These are phyloP conservation scores for Agrochola macilenta DNA, from an alignment of 2,888 invertebrate genomes.

Conservation along the genomic window DNA sequence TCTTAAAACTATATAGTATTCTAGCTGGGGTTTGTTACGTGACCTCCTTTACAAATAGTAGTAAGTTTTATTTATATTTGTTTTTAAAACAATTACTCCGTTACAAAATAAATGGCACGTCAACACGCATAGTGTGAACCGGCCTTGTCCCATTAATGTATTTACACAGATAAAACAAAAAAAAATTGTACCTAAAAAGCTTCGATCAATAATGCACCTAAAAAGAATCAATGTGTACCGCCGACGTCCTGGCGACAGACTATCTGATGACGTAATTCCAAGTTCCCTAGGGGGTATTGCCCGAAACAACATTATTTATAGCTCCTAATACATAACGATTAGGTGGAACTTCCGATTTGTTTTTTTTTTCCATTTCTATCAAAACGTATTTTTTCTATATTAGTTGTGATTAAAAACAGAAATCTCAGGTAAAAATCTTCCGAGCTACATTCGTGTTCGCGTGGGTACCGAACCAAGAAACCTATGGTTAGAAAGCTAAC, in stretches of 20 bases:
- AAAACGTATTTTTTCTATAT: background rate
- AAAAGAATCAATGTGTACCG: constrained; percentile 27
- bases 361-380: background rate
- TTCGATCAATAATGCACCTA: too few species aligned
- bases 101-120: constrained; percentile 9
- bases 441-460: background rate
- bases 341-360: background rate
- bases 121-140: constrained; percentile 45
- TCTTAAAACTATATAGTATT: background rate
- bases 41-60: constrained; percentile 25
- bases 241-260: constrained; percentile 14
- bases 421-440: background rate
- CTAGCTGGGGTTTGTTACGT: background rate
- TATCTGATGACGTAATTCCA: constrained; percentile 44
- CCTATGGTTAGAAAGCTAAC: background rate
- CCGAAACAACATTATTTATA: constrained; percentile 33
- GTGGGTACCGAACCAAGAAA: background rate
- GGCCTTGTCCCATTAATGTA: constrained; percentile 43
- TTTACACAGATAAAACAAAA: constrained; percentile 42
- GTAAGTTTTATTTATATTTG: background rate
- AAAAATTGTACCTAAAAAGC: too few species aligned
- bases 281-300: constrained; percentile 4
- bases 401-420: background rate
- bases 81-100: constrained; percentile 3
- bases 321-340: constrained; percentile 3